Base-by-base conservation (phyloP, 2,113 vertebrate species). In the Oryzias celebensis region DNA sequence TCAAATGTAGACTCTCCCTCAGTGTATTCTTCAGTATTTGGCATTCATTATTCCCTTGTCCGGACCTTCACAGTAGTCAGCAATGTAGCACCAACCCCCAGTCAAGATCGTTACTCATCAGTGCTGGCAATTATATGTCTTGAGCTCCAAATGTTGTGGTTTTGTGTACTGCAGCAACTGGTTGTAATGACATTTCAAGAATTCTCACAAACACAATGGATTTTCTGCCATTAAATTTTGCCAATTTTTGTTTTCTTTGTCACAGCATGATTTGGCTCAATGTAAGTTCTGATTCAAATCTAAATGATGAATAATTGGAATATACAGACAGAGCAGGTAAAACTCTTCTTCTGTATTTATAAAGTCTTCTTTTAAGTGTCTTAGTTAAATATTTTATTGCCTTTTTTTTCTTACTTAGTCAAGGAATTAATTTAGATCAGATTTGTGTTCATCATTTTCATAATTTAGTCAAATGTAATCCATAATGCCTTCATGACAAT, bases 51-150 rank as follows among this genome's bases (percentile, higher is more conserved):
- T 23, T 28, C 18, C 41, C 36, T 31, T 8, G 52, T 60, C 20
- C 62, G 52, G 18, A 57, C 58, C 65, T 31, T 48, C 58, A 65
- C 58, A 57, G 60, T 82, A 52, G 10, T 36, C 36, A 74, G 78
- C 53, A 83, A 87, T 89, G 88, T 89, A 88, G 88, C 83, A 73
- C 71, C 0, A 4, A 80, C 71, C 43, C 64, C 65, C 46, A 23
- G 13, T 69, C 18, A 63, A 52, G 24, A 43, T 63, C 55, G 63
- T 61, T 20, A 5, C n/a, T 64, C 12, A 14, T 63, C 61, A 52
- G 26, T 0, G 28, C 46, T 57, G 24, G 56, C 53, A 62, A 36
- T 49, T 62, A 12, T 45, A 41, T 71, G 36, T 36, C 36, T 12
- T 64, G 42, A 55, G 58, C 52, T 63, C 58, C 5, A 42, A 48